Percentiles rank a stretch among this genome's conserved stretches.
These are phyloP conservation scores for Eubasilissa regina DNA, from an alignment of 1,140 invertebrate genomes.

Conservation along the genomic window DNA sequence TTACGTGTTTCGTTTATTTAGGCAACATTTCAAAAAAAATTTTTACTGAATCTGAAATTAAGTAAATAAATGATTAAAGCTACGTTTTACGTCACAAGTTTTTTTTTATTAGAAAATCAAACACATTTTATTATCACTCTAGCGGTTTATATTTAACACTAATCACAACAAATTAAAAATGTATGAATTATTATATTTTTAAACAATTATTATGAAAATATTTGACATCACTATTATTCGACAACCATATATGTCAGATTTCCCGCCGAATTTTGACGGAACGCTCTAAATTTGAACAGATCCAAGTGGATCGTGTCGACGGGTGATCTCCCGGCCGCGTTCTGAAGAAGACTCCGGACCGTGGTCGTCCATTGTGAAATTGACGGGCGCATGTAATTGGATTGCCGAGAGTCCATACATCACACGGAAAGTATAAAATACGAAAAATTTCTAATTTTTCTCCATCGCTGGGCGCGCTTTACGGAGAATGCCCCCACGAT, in stretches of 20 bases:
- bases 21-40: too few relatives aligned
- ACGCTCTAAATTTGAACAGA: background rate
- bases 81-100: too few relatives aligned
- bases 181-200: too few relatives aligned
- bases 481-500: conserved; percentile 31
- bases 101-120: too few relatives aligned
- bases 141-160: too few relatives aligned
- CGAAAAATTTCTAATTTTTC: conserved; percentile 55
- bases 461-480: conserved; percentile 44
- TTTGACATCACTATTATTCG: conserved; percentile 3
- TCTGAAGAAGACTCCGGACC: conserved; percentile 34
- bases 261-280: conserved; percentile 26
- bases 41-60: too few relatives aligned
- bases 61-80: too few relatives aligned
- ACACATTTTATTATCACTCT: too few relatives aligned
- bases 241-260: background rate
- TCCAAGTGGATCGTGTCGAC: background rate
- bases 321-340: conserved; percentile 32
- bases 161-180: too few relatives aligned
- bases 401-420: conserved; percentile 15
- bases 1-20: too few relatives aligned
- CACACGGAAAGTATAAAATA: conserved; percentile 49
- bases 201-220: too few relatives aligned
- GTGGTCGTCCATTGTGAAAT: conserved; percentile 3
- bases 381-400: conserved; percentile 13